Evolutionary conservation across 2,797 vertebrate species (phyloP), one percentile per base, ranked within the genome.

Genomic region (Thalassophryne amazonica): DNA sequence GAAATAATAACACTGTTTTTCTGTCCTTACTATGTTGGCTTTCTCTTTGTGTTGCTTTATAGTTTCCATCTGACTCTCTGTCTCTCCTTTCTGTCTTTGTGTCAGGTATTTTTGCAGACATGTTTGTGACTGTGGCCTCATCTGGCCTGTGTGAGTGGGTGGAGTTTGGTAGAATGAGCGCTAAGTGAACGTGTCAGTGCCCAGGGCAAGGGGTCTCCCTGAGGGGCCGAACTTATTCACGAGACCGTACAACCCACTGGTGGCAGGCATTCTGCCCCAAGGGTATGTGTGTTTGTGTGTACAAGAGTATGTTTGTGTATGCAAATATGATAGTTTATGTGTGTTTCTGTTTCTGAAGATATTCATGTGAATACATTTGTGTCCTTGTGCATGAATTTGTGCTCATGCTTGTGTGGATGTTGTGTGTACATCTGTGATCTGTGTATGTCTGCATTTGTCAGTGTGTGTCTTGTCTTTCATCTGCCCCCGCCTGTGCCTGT

Each of bases 171-270:
- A 64, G 59, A 83, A 79, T 80, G 70, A 85, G 73, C 30, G 58
- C 67, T 86, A 83, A 88, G 80, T 52, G 64, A 75, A 83, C 67
- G 80, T 89, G 87, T 90, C 85, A 86, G 82, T 75, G 80, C 76
- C 59, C 28, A 59, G 68, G 73, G 85, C 69, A 60, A 56, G 46
- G 73, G 68, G 52, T 83, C 72, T 68, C 65, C 78, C 82, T 12
- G 27, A 23, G 28, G 85, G 74, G 61, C 53, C 49, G 2, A 62
- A 69, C 60, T 83, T 79, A 85, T 83, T 88, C 86, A 89, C 55
- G 53, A 74, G 76, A 87, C 67, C 62, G 50, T 78, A 68, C 65
- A 61, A 60, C 60, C 61, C 70, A 81, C 81, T 88, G 73, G 81
- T 84, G 76, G 69, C 71, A 85, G 78, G 79, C 79, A 66, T 49